Base-by-base conservation (phyloP, 2,113 vertebrate species). In the Oophaga pumilio region DNA sequence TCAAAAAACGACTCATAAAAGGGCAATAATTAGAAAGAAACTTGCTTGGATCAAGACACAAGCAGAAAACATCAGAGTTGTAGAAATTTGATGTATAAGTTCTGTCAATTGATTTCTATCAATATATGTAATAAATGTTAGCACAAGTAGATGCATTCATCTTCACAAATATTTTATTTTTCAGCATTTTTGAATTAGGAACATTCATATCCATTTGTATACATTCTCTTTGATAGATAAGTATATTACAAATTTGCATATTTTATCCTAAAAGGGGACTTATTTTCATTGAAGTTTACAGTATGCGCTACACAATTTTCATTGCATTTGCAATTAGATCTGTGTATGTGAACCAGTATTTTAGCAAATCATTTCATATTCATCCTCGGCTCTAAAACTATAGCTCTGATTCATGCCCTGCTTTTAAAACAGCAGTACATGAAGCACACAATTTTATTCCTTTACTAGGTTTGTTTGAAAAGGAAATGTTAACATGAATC, bases 291-390 rank as follows among this genome's bases (percentile, higher is more conserved):
- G 22, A 62, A 64, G 33, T 82, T 13, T 22, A 64, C 24, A 33
- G 59, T 4, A 49, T 18, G 15, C 2, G 15, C 10, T 56, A 53
- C 24, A 56, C n/a, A 57, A 60, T 84, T 84, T 57, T 20, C 60
- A 73, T 24, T 84, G n/a, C 52, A 71, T 57, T 84, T 84, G 1
- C 13, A 84, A 84, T 26, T 56, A 84, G 17, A 52, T 14, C 33
- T 69, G 24, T 56, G 22, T 56, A 52, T 69, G 22, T 71, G 50
- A 5, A 56, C 43, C 49, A 84, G 68, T 66, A 4, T 71, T 7
- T 71, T 83, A 69, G 64, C 62, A 84, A 71, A 84, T 84, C 43
- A 73, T 71, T 84, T 73, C 22, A 33, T 15, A 84, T 84, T 73
- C 66, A 73, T 15, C 22, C 17, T 53, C 49, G 10, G 64, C 17